Evolutionary conservation across 2,888 invertebrate genomes (phyloP), one percentile per base, ranked within the genome.

Genomic region (Drosophila ustulata): DNA sequence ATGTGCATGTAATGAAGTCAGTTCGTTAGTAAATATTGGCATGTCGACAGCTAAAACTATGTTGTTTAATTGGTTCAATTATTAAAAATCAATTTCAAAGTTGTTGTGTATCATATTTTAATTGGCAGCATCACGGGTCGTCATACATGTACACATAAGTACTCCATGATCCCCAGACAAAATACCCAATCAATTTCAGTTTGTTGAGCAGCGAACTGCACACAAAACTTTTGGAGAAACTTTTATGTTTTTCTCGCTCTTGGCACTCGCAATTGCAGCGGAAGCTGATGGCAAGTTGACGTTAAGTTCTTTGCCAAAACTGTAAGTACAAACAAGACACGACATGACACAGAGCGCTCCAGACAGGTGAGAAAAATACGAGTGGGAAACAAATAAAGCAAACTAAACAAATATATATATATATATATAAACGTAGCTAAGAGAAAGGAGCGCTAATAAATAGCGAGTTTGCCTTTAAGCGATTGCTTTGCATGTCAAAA

Each of bases 241-340:
- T 58, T 47, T 45, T 55, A 9, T 39, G 13, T 39, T 26, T 30
- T 25, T 43, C 11, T 13, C 7, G n/a, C 23, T 13, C 6, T 26
- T n/a, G 25, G 13, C 26, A 26, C 13, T 18, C 39, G 39, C 32
- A 55, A 32, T 59, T 49, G 57, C 62, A 73, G 59, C 66, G 67
- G 37, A 59, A 66, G 49, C 78, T 69, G 75, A 57, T 86, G 65
- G 56, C 72, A 75, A 66, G 66, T 64, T 73, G 78, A 75, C 75
- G 66, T 68, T 75, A 66, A 73, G 75, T 75, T 84, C 63, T 70
- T 63, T 61, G 43, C 32, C 51, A 47, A 71, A 55, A 64, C 45
- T 28, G 41, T 18, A 39, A 62, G 53, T 26, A 43, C 18, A 28
- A 61, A 61, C 61, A 62, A 28, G 55, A 43, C 32, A 51, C 13